Conservation (phyloP, 2,113 vertebrate species). For the Murina feae region DNA sequence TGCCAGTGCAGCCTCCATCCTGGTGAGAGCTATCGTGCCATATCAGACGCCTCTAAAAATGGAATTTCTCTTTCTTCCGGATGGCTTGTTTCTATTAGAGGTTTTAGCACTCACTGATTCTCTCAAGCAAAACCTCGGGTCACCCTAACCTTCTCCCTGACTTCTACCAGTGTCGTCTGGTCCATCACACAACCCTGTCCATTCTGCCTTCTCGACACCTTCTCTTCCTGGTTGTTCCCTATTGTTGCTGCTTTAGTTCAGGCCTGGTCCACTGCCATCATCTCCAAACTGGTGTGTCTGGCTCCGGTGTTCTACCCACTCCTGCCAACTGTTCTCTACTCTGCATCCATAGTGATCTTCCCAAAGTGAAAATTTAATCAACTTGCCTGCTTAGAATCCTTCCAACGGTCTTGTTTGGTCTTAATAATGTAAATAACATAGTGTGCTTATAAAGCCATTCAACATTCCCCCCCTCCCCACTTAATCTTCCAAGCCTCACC, state of each 20-base stretch:
- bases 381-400: neutral
- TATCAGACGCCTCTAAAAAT: neutral
- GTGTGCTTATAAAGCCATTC: neutral
- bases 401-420: neutral
- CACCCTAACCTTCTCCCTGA: neutral
- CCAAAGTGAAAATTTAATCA: neutral
- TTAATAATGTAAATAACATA: neutral
- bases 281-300: neutral
- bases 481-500: neutral
- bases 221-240: neutral
- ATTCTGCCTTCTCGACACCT: neutral
- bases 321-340: neutral
- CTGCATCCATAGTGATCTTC: neutral
- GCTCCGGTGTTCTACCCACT: neutral
- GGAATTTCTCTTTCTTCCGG: neutral
- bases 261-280: neutral
- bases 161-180: neutral
- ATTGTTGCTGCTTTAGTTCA: neutral
- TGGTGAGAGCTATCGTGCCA: neutral
- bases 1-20: neutral
- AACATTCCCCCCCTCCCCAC: neutral
- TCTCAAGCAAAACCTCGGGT: neutral
- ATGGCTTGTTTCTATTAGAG: neutral
- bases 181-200: neutral
- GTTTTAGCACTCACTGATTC: neutral